Evolutionary conservation across 2,113 vertebrate species (phyloP).

Genomic region (Lampris incognitus): DNA sequence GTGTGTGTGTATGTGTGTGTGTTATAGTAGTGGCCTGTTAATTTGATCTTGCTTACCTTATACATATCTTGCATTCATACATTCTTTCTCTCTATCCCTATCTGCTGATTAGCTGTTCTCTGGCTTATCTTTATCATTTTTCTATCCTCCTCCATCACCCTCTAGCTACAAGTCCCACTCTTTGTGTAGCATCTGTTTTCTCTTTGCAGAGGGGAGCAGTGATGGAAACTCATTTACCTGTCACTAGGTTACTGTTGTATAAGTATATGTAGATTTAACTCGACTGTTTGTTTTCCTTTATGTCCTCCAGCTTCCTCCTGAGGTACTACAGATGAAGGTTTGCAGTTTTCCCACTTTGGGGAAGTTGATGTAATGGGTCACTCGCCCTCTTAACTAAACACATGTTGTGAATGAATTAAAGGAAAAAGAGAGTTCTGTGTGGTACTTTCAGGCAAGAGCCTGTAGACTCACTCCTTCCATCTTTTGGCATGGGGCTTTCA

Average conservation of each 20-base stretch:
- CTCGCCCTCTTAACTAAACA: not conserved
- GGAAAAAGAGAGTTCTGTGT: not conserved
- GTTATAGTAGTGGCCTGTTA: not conserved
- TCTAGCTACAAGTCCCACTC: not conserved
- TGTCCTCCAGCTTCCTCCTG: not conserved
- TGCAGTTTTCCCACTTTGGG: not conserved
- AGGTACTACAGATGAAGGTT: not conserved
- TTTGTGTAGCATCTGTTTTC: not conserved
- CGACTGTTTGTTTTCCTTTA: not conserved
- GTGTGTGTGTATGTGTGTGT: not conserved
- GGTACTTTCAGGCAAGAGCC: not conserved
- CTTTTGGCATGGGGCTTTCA: not conserved
- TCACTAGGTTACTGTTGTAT: not conserved
- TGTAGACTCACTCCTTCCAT: not conserved
- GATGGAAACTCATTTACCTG: no score
- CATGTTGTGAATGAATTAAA: not conserved
- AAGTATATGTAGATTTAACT: not conserved
- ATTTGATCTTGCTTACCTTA: no score
- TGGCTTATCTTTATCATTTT: not conserved
- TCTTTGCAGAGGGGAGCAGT: no score
- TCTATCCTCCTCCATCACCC: not conserved
- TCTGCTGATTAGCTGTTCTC: constrained; percentile 1
- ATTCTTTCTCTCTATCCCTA: not conserved
- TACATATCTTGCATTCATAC: no score
- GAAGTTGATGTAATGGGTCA: not conserved